Evolutionary conservation across 1,140 invertebrate genomes (phyloP).

Genomic region (Schlechtendalia chinensis): DNA sequence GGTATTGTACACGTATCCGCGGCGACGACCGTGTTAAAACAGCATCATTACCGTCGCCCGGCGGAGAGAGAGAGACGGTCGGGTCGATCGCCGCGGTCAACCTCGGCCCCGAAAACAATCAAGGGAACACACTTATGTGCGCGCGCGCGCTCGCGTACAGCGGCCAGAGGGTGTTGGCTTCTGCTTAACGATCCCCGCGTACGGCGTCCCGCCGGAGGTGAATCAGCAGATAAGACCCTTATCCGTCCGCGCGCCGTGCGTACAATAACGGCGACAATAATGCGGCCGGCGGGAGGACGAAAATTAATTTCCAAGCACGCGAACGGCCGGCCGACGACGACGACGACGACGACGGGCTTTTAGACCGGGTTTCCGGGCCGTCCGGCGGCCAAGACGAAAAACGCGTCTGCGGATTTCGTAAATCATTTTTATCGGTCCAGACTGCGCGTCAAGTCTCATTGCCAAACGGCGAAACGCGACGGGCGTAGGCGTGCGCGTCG

Average conservation of each 20-base stretch:
- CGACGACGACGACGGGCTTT: not conserved
- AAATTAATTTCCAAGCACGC: constrained; percentile 21
- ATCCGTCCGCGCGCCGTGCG: not conserved
- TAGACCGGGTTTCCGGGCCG: constrained; percentile 27
- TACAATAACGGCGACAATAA: too few species aligned
- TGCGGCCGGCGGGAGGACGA: too few species aligned
- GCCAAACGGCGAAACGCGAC: constrained; percentile 16
- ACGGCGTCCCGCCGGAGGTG: constrained; percentile 21
- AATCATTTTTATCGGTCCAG: constrained; percentile 42
- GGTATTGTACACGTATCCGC: constrained; percentile 2
- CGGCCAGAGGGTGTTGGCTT: not conserved
- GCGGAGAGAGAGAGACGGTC: not conserved
- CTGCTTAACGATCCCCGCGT: constrained; percentile 22
- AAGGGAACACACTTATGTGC: constrained; percentile 14
- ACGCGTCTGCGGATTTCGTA: constrained; percentile 21
- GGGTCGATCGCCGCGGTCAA: constrained; percentile 9
- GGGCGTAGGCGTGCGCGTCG: constrained; percentile 30
- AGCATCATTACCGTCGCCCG: constrained; percentile 28
- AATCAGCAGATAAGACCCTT: constrained; percentile 46
- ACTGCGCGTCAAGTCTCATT: constrained; percentile 18
- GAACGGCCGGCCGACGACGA: not conserved
- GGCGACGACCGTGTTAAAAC: constrained; percentile 23
- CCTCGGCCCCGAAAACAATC: constrained; percentile 43
- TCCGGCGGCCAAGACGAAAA: constrained; percentile 3
- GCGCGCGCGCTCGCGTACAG: not conserved